Evolutionary conservation across 2,797 vertebrate species (phyloP), one percentile per base, ranked within the genome.

Genomic region (Carduelis carduelis): DNA sequence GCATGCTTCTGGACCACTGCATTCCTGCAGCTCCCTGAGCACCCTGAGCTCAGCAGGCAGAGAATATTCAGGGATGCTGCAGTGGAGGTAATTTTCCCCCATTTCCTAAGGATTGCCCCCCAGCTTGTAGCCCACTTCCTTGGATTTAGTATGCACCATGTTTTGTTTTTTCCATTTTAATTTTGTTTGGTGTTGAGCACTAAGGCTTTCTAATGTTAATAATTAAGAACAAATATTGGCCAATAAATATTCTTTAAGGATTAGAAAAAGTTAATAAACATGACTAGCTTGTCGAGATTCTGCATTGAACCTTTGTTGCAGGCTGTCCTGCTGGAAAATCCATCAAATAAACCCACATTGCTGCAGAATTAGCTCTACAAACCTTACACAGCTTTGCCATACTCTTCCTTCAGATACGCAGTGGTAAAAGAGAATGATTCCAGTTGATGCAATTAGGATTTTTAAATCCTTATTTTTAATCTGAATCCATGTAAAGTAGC

Each of bases 381-480:
- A 84, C 37, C 21, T 44, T 15, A 5, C 24, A 10, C 1, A 2
- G 55, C 46, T 77, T 86, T 74, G 23, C 47, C 10, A 1, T 69
- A 0, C 19, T 65, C 37, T 78, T 69, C n/a, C 43, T 80, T 91
- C 14, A 22, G 39, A 41, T 39, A 6, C 1, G 0, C 1, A 2
- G 34, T 59, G 70, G 76, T 64, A 60, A 91, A 91, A 13, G 19
- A 74, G 70, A 90, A 22, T 50, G 14, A 79, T 82, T 66, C 52
- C 44, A 52, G 5, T 65, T 14, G 39, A 63, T 91, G 65, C 21
- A 5, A 60, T 85, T 75, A 85, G 70, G 63, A 65, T 74, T 94
- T 94, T 66, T 27, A 37, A 90, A n/a, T 84, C 41, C 52, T 81
- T 64, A 21, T 77, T 96, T 95, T 94, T 78, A 92, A 66, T 88